Base-by-base conservation (phyloP, 2,888 invertebrate species). In the Lithophane semibrunnea region DNA sequence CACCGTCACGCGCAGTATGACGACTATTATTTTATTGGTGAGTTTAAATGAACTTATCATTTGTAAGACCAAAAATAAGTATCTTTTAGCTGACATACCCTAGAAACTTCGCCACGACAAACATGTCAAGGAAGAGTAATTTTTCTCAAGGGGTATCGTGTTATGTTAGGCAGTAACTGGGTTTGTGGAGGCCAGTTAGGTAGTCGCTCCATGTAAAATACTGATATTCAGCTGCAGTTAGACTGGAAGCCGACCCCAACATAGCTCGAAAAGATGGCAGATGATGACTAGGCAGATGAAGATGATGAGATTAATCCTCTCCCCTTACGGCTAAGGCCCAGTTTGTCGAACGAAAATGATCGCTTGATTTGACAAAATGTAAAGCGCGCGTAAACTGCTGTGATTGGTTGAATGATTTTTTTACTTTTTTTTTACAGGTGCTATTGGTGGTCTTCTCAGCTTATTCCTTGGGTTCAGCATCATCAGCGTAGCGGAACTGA, bases 391-490 rank as follows among this genome's bases (percentile, higher is more conserved):
- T 49, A 49, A 16, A 5, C 49, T 16, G 49, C 16, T 16, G 49
- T 16, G 49, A 49, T 16, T 49, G 16, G 49, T 52, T 52, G 18
- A 52, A 52, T 52, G 16, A 52, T 52, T 52, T 52, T 52, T 52
- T 52, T 16, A 37, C 49, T 56, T 5, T n/a, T 10, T 56, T 3
- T 68, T 63, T 68, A 18, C 88, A 97, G 97, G 96, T 87, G 96
- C 96, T 0, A 94, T 96, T 10, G 97, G 97, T 2, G 97, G 97
- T 56, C 92, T 97, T 0, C 92, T 97, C n/a, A 96, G 97, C 80
- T 88, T 97, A 16, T 97, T 96, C 85, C 92, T 97, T 3, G 97
- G 97, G 2, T 97, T 97, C 90, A 97, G 97, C 86, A 95, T 96
- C 85, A 96, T 97, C 86, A 96, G 96, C 74, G 93, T 96, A 0